These are phyloP conservation scores for Apaloderma vittatum DNA, from an alignment of 2,113 vertebrate species.

Conservation along the genomic window DNA sequence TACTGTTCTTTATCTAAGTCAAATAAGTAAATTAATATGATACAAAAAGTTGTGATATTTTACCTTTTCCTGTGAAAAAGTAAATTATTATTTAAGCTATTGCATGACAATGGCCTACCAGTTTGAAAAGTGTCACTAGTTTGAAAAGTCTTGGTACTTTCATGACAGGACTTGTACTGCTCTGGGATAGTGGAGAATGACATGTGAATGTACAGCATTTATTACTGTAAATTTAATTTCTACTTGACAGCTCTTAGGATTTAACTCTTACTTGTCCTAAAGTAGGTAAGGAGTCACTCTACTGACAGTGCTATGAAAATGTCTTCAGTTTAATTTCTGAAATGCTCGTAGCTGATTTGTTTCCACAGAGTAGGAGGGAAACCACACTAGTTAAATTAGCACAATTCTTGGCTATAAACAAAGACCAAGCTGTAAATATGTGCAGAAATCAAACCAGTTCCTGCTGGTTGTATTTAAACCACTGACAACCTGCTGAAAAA, in stretches of 20 bases:
- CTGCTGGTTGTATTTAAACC: neutral
- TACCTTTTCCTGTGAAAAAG: neutral
- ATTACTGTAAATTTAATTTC: neutral
- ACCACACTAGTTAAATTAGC: neutral
- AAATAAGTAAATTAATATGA: neutral
- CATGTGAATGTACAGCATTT: neutral
- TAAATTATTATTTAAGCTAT: neutral
- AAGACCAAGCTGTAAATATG: neutral
- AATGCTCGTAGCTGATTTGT: neutral
- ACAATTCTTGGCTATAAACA: neutral
- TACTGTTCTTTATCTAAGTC: neutral
- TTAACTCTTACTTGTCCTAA: neutral
- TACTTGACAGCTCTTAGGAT: neutral
- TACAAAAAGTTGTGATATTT: neutral
- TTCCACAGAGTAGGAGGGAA: neutral
- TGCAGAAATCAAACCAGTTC: neutral
- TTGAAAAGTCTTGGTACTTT: neutral
- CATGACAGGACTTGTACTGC: fast-evolving
- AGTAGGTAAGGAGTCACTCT: neutral
- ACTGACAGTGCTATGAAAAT: neutral
- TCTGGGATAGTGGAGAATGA: neutral
- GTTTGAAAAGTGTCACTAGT: neutral
- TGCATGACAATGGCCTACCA: neutral
- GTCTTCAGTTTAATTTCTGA: neutral
- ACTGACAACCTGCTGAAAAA: neutral